Conservation (phyloP, 1,140 invertebrate genomes). For the Eurytemora carolleeae region DNA sequence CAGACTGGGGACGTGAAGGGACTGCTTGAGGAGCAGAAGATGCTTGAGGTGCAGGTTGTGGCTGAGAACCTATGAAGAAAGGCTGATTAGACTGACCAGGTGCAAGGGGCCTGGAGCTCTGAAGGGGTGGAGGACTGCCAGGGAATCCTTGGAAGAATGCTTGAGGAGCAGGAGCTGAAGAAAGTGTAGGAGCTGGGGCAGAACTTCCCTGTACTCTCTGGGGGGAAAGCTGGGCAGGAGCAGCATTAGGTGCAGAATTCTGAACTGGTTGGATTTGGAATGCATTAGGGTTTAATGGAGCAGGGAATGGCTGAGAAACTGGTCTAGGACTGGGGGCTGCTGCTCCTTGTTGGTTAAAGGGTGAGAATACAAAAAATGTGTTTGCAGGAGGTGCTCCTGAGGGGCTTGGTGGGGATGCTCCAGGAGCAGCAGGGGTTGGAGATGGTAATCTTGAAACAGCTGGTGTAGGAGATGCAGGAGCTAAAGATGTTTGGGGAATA, state of each 20-base stretch:
- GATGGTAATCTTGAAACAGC: not conserved
- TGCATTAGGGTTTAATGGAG: not conserved
- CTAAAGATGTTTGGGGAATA: constrained; percentile 1
- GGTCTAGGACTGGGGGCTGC: not conserved
- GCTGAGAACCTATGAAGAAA: not conserved
- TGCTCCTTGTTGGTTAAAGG: not conserved
- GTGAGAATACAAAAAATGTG: not conserved
- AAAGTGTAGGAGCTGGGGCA: not conserved
- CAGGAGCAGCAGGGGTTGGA: constrained; percentile 6
- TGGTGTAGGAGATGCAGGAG: not conserved
- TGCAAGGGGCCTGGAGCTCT: not conserved
- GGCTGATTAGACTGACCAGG: not conserved
- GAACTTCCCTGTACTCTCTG: not conserved
- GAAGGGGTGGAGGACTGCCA: not conserved
- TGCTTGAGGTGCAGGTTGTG: not conserved
- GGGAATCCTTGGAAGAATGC: not conserved
- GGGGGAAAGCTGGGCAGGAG: not conserved
- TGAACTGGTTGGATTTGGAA: not conserved
- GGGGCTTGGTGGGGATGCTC: not conserved
- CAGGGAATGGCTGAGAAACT: not conserved
- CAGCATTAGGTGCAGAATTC: not conserved
- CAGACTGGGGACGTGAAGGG: not conserved
- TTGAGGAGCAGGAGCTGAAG: not conserved
- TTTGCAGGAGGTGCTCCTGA: not conserved
- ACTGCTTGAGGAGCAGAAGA: not conserved